Conservation (phyloP, 2,888 invertebrate genomes). For the Gastrophysa polygoni region DNA sequence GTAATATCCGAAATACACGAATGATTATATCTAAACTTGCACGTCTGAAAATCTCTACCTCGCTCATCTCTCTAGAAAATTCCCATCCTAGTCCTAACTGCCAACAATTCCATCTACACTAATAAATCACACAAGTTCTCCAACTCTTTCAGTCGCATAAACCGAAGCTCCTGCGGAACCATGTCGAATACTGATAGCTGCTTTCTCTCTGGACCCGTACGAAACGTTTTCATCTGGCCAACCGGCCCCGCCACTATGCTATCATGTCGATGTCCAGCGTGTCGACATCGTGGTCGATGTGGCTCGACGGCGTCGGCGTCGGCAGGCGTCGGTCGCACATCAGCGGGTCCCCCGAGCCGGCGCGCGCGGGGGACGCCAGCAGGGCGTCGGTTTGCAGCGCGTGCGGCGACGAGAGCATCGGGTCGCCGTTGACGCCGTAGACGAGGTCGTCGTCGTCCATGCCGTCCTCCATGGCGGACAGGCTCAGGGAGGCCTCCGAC, state of each 20-base stretch:
- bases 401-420: slow-evolving; percentile 60
- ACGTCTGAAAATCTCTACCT: too few species aligned
- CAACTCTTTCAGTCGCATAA: too few species aligned
- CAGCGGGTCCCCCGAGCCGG: slow-evolving; percentile 68
- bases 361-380: slow-evolving; percentile 64
- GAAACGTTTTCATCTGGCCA: slow-evolving; percentile 12
- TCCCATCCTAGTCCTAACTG: too few species aligned
- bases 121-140: too few species aligned
- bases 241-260: slow-evolving; percentile 53
- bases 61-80: too few species aligned
- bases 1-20: too few species aligned
- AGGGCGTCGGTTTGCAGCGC: slow-evolving; percentile 68
- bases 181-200: too few species aligned
- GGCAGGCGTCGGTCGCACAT: slow-evolving; percentile 59
- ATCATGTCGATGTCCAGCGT: slow-evolving; percentile 64
- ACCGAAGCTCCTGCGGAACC: too few species aligned
- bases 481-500: slow-evolving; percentile 59
- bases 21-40: too few species aligned
- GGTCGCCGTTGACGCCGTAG: slow-evolving; percentile 57
- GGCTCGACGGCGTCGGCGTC: slow-evolving; percentile 58
- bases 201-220: neutral
- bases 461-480: slow-evolving; percentile 69
- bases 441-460: slow-evolving; percentile 58
- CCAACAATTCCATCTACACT: too few species aligned
- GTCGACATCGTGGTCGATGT: slow-evolving; percentile 61